Evolutionary conservation across 2,113 vertebrate species (phyloP).

Genomic region (Tonatia bakeri): DNA sequence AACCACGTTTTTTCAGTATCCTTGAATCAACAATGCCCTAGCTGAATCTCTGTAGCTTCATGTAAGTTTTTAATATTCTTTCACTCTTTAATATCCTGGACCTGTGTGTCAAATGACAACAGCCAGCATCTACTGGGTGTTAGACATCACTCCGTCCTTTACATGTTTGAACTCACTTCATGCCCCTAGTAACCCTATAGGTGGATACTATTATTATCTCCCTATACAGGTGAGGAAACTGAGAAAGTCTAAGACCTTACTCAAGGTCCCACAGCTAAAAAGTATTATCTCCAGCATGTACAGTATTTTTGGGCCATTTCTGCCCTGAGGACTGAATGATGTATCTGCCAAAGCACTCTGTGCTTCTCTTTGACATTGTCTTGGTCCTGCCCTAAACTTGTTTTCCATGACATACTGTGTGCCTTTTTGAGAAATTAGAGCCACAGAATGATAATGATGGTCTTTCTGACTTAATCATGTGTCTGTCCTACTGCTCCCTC

Average conservation of each 20-base stretch:
- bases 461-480: neutral
- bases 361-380: neutral
- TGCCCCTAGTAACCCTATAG: neutral
- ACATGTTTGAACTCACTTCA: neutral
- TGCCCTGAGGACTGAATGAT: neutral
- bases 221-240: neutral
- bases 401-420: neutral
- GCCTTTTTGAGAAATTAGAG: neutral
- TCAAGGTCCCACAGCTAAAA: neutral
- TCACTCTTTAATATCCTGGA: neutral
- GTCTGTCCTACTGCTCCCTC: neutral
- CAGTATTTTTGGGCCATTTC: neutral
- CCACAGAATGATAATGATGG: neutral
- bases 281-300: neutral
- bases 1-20: neutral
- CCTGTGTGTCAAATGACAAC: neutral
- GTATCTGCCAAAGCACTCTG: neutral
- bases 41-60: neutral
- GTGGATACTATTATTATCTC: neutral
- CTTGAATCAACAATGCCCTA: neutral
- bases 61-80: neutral
- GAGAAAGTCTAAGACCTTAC: neutral
- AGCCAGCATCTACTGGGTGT: neutral
- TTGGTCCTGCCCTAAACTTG: neutral
- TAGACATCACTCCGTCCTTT: neutral